Conservation (phyloP, 2,888 invertebrate species). For the Fissipunctia ypsillon region DNA sequence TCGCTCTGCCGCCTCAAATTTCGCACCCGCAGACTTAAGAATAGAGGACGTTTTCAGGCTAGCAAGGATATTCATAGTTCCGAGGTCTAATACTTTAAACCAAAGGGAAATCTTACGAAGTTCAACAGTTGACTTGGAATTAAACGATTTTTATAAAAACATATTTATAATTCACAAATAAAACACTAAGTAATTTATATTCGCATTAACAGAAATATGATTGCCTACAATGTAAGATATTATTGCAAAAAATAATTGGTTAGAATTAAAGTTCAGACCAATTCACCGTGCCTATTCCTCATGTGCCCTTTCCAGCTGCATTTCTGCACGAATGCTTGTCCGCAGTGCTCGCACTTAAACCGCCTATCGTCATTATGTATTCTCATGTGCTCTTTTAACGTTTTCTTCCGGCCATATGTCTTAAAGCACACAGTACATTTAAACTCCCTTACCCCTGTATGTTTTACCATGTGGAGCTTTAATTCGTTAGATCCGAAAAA, state of each 20-base stretch:
- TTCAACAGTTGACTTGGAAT: slow-evolving; percentile 19
- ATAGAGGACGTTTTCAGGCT: background rate
- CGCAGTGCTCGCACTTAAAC: slow-evolving; percentile 70
- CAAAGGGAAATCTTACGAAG: background rate
- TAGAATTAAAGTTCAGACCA: slow-evolving; percentile 56
- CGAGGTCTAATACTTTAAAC: background rate
- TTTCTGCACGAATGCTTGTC: slow-evolving; percentile 71
- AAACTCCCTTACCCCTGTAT: slow-evolving; percentile 71
- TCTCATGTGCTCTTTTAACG: slow-evolving; percentile 73
- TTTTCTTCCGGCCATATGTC: slow-evolving; percentile 72
- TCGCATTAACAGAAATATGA: slow-evolving; percentile 19
- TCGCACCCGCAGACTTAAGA: no score
- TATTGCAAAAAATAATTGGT: slow-evolving; percentile 2
- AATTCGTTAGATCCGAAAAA: slow-evolving; percentile 76
- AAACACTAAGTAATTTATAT: background rate
- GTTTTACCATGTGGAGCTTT: slow-evolving; percentile 73
- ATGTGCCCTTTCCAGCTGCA: slow-evolving; percentile 73
- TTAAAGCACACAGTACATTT: slow-evolving; percentile 75
- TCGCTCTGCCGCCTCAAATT: no score
- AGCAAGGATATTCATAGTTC: no score
- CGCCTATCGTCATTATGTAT: slow-evolving; percentile 74
- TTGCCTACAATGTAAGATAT: background rate
- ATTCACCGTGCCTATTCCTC: slow-evolving; percentile 65
- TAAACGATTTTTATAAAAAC: slow-evolving; percentile 17
- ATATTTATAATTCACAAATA: slow-evolving; percentile 22